These are phyloP conservation scores for Conomelus anceps DNA, from an alignment of 2,888 invertebrate genomes.

Conservation along the genomic window DNA sequence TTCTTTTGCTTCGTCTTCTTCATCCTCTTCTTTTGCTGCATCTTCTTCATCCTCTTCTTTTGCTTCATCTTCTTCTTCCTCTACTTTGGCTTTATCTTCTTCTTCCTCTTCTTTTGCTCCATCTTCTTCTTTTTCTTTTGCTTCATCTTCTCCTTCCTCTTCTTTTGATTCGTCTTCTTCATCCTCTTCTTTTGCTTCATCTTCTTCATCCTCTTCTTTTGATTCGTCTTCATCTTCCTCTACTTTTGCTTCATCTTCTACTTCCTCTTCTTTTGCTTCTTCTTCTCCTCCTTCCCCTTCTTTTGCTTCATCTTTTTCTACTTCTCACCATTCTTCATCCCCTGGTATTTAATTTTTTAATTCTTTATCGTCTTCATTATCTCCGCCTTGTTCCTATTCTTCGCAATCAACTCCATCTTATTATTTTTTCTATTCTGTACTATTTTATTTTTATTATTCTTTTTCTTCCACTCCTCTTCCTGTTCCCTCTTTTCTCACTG, in stretches of 20 bases:
- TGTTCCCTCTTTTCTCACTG: constrained; percentile 5
- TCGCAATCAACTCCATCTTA: background rate
- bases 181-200: no score
- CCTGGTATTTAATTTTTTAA: no score
- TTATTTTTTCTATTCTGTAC: background rate
- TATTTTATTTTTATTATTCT: constrained; percentile 13
- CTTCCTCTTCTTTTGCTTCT: no score
- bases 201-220: background rate
- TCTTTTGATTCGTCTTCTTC: background rate
- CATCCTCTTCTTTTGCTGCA: background rate
- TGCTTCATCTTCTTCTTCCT: background rate
- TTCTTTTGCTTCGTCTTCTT: background rate
- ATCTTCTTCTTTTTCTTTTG: background rate
- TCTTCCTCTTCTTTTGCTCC: constrained; percentile 4
- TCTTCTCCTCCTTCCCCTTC: no score
- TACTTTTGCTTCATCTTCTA: background rate
- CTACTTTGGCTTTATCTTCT: no score
- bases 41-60: background rate
- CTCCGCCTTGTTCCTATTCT: background rate
- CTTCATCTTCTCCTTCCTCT: background rate
- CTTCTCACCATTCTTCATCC: no score
- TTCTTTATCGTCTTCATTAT: no score
- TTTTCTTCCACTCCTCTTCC: constrained; percentile 14
- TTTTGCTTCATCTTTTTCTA: no score
- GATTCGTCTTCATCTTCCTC: background rate